Base-by-base conservation (phyloP, 2,797 vertebrate genomes). In the Pipistrellus pygmaeus region DNA sequence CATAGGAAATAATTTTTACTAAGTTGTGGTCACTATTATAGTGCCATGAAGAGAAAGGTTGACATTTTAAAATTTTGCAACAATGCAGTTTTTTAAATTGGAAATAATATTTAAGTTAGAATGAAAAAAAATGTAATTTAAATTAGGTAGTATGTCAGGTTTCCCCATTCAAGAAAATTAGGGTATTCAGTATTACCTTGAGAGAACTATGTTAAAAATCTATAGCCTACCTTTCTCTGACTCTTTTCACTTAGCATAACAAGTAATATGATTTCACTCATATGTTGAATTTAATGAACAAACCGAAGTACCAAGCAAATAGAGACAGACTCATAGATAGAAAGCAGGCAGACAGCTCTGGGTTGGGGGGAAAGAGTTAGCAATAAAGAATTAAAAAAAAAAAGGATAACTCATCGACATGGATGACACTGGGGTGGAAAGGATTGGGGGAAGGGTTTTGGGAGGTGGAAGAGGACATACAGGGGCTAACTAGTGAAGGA, bases 81-180 rank as follows among this genome's bases (percentile, higher is more conserved):
- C 21, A 81, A 3, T 46, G 23, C 5, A 30, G 30, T 44, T 62
- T 72, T 64, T 72, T 46, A 25, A 46, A 84, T 71, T 62, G 38
- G n/a, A 93, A 92, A 90, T 84, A 81, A 30, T 68, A 77, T 76
- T 77, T 90, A 73, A 76, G 32, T 75, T 64, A 90, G 9, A 78
- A 27, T 85, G n/a, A 38, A 18, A 69, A 69, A 62, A 32, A 80
- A 75, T 66, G 41, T 81, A 20, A 27, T 60, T 90, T 76, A 46
- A 94, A 55, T 86, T 53, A 71, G 15, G 13, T 71, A 53, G 21
- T 89, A 68, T 53, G 46, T 72, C 51, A 87, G 20, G 12, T 76
- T 25, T 32, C 21, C 17, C 68, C 35, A 80, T 35, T 93, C 38
- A 78, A 60, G 71, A 85, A 94, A 96, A 86, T 91, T 23, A 55